Evolutionary conservation across 2,888 invertebrate species (phyloP).

Genomic region (Nomada ruficornis): DNA sequence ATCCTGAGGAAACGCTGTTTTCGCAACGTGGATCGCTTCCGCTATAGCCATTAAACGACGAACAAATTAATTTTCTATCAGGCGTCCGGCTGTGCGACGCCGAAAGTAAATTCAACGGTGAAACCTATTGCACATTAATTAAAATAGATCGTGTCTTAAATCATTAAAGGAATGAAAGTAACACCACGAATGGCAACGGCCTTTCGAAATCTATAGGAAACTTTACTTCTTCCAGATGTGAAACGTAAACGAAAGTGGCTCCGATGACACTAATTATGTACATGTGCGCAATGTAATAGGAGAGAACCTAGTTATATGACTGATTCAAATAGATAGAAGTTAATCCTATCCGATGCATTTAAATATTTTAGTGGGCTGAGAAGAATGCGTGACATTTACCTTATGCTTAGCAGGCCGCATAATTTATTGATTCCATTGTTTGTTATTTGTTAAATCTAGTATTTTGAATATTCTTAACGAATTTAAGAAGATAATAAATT

Average conservation of each 20-base stretch:
- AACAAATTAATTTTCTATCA: constrained; percentile 32
- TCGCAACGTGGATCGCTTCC: constrained; percentile 33
- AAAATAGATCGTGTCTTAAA: constrained; percentile 35
- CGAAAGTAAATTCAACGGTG: constrained; percentile 67
- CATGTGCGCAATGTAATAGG: not conserved
- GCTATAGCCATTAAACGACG: constrained; percentile 25
- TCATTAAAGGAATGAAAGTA: constrained; percentile 28
- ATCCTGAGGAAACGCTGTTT: not conserved
- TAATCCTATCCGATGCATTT: no score
- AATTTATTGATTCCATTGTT: no score
- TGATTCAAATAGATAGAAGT: not conserved
- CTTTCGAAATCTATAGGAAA: constrained; percentile 12
- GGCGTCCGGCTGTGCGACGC: constrained; percentile 46
- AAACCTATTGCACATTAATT: constrained; percentile 49
- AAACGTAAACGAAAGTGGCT: not conserved
- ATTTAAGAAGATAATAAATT: no score
- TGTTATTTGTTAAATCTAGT: no score
- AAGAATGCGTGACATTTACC: no score
- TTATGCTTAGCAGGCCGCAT: no score
- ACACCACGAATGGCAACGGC: not conserved
- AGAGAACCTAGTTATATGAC: not conserved
- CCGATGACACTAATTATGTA: no score
- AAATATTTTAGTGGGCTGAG: no score
- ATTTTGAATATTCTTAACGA: no score
- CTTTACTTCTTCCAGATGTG: not conserved